These are phyloP conservation scores for Oeneis ivallda DNA, from an alignment of 2,888 invertebrate species.

Conservation along the genomic window DNA sequence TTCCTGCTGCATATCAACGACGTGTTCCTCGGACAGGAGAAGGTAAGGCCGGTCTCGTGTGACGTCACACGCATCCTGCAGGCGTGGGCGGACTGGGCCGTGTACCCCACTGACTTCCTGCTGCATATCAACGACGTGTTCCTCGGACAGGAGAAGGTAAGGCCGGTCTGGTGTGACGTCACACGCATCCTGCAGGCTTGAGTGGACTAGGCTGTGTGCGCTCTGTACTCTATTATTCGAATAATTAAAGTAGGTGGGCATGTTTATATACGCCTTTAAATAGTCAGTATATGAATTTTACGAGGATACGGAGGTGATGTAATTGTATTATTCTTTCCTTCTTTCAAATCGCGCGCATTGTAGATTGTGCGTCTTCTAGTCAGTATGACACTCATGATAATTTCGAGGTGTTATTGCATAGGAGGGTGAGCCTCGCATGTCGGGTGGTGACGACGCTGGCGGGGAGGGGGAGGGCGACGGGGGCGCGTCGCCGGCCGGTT, in stretches of 20 bases:
- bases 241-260: no score
- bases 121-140: conserved; percentile 94
- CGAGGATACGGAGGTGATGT: no score
- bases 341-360: neutral
- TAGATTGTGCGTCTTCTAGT: no score
- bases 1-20: no score
- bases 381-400: neutral
- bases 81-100: conserved; percentile 98
- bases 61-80: conserved; percentile 93
- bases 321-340: no score
- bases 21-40: no score
- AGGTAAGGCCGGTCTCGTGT: conserved; percentile 97
- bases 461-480: conserved; percentile 40
- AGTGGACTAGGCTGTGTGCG: no score
- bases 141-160: conserved; percentile 84
- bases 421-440: conserved; percentile 36
- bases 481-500: conserved; percentile 50
- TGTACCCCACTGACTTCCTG: conserved; percentile 96
- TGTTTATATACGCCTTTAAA: no score
- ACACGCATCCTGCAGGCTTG: no score
- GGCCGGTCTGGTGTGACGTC: neutral
- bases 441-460: conserved; percentile 12
- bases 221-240: no score
- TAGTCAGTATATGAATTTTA: no score
- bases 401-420: neutral